These are phyloP conservation scores for Benthosema pterotum DNA, from an alignment of 2,797 vertebrate genomes.

Conservation along the genomic window DNA sequence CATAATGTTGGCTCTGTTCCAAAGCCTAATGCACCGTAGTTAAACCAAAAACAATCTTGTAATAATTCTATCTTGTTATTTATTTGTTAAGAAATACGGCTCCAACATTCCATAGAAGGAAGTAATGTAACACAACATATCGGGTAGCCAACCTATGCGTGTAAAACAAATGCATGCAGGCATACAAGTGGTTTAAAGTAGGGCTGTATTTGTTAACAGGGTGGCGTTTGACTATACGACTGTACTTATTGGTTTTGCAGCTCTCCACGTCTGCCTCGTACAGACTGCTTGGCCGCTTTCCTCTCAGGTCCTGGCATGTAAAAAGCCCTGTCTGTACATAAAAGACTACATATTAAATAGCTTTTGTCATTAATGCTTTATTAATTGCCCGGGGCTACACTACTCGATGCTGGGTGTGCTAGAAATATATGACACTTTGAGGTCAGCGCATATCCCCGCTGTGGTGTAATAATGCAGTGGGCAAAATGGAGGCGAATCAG, in stretches of 20 bases:
- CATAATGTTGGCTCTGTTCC: neutral
- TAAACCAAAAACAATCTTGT: conserved; percentile 40
- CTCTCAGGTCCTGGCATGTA: conserved; percentile 82
- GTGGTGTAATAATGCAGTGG: conserved; percentile 85
- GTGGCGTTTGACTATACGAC: conserved; percentile 67
- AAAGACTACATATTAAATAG: conserved; percentile 95
- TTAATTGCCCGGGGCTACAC: conserved; percentile 94
- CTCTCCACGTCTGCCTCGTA: conserved; percentile 81
- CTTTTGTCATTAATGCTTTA: conserved; percentile 99
- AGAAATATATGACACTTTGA: conserved; percentile 98
- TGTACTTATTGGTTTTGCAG: conserved; percentile 56
- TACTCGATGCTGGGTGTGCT: conserved; percentile 87
- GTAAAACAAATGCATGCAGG: conserved; percentile 74
- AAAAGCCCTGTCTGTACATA: conserved; percentile 89
- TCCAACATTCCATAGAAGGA: conserved; percentile 34
- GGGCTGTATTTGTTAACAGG: conserved; percentile 81
- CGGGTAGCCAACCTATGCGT: conserved; percentile 49
- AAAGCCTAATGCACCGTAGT: conserved; percentile 2
- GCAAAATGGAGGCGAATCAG: conserved; percentile 90
- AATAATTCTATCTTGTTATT: conserved; percentile 53
- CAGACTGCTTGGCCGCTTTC: conserved; percentile 80
- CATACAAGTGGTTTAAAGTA: conserved; percentile 64
- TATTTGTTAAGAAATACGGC: conserved; percentile 68
- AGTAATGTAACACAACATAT: conserved; percentile 49
- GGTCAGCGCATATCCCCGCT: conserved; percentile 93